Evolutionary conservation across 2,888 invertebrate species (phyloP).

Genomic region (Rosalia funebris): DNA sequence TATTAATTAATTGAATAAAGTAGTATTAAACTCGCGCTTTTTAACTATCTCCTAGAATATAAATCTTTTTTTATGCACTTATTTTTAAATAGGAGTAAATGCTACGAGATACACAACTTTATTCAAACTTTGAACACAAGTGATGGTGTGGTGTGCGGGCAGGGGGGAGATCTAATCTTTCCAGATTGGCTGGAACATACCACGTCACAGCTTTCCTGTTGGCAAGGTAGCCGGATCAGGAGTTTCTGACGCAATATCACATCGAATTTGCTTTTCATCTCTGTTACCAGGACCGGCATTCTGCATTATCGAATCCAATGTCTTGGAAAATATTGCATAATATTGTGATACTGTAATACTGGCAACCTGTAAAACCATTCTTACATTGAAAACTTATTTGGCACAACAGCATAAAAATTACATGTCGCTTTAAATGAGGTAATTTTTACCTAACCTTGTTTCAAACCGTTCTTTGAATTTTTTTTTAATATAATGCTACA

Average conservation of each 20-base stretch:
- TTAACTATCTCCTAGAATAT: background rate
- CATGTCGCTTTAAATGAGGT: too few species aligned
- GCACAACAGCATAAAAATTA: too few species aligned
- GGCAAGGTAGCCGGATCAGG: constrained; percentile 7
- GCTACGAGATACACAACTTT: background rate
- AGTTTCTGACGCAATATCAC: constrained; percentile 17
- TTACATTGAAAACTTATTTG: too few species aligned
- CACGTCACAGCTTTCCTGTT: constrained; percentile 13
- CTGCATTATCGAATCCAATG: background rate
- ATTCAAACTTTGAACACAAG: constrained; percentile 2
- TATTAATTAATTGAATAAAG: too few species aligned
- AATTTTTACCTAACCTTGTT: too few species aligned
- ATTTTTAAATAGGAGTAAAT: background rate
- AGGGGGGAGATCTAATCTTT: background rate
- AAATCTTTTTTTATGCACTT: background rate
- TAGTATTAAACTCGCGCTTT: constrained; percentile 6
- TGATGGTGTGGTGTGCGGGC: background rate
- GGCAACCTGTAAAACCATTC: too few species aligned
- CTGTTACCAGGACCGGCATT: constrained; percentile 6
- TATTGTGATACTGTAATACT: too few species aligned
- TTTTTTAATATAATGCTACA: too few species aligned
- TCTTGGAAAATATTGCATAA: background rate
- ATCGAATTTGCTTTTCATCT: constrained; percentile 5
- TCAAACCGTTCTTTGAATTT: too few species aligned
- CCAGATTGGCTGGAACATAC: background rate